These are phyloP conservation scores for Heliconius melpomene DNA, from an alignment of 1,140 invertebrate genomes.

Conservation along the genomic window DNA sequence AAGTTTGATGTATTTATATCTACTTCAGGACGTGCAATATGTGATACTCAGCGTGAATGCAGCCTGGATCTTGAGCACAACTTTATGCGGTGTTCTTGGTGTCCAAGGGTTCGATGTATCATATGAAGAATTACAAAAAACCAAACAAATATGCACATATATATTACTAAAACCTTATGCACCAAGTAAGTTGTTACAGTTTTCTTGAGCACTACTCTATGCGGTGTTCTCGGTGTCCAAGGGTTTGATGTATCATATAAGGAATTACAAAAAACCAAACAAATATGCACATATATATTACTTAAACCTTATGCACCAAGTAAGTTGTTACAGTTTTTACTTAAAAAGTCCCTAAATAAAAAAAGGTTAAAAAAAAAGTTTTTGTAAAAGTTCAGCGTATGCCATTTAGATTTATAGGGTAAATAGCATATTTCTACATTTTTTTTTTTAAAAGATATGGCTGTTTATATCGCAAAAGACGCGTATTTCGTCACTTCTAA, in stretches of 20 bases:
- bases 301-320: constrained; percentile 49
- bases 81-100: background rate
- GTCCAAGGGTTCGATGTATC: constrained; percentile 48
- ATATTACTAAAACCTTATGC: constrained; percentile 52
- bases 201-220: background rate
- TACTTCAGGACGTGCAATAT: background rate
- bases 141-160: constrained; percentile 59
- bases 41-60: background rate
- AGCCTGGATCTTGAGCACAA: background rate
- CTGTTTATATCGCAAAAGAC: no score
- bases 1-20: background rate
- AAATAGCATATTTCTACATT: no score
- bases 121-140: constrained; percentile 50
- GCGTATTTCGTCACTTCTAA: no score
- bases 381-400: no score
- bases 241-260: constrained; percentile 49
- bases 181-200: constrained; percentile 42
- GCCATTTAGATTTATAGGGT: no score
- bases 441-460: no score
- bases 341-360: no score
- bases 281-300: constrained; percentile 60
- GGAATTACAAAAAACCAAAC: constrained; percentile 53
- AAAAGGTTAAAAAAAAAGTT: no score
- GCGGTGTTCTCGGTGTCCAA: constrained; percentile 11
- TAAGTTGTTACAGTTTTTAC: constrained; percentile 32